Evolutionary conservation across 2,797 vertebrate genomes (phyloP).

Genomic region (Lates japonicus): DNA sequence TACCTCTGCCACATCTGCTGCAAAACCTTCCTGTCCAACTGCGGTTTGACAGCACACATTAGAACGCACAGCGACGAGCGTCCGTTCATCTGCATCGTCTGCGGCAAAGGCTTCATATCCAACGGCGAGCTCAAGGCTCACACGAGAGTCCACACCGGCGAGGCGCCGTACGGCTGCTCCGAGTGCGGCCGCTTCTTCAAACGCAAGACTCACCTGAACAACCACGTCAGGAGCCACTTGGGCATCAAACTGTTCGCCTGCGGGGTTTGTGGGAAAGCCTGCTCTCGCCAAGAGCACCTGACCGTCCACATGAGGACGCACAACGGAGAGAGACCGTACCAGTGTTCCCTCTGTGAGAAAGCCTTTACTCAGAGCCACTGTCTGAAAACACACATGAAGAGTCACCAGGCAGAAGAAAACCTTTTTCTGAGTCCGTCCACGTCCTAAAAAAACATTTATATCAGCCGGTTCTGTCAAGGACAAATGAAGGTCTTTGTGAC

Average conservation of each 20-base stretch:
- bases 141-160: slow-evolving; percentile 48
- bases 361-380: slow-evolving; percentile 76
- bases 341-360: slow-evolving; percentile 63
- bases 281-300: slow-evolving; percentile 61
- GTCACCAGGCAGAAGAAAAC: not conserved
- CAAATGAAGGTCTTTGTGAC: too few relatives aligned
- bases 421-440: not conserved
- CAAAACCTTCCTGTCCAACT: slow-evolving; percentile 45
- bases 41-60: slow-evolving; percentile 31
- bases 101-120: slow-evolving; percentile 48
- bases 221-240: slow-evolving; percentile 53
- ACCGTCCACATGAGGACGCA: slow-evolving; percentile 76
- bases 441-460: not conserved
- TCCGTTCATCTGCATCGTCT: slow-evolving; percentile 41
- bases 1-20: slow-evolving; percentile 68
- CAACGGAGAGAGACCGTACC: slow-evolving; percentile 75
- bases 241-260: slow-evolving; percentile 66
- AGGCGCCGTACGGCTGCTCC: slow-evolving; percentile 55
- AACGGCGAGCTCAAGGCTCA: slow-evolving; percentile 48
- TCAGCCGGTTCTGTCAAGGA: not conserved
- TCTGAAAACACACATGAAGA: slow-evolving; percentile 74
- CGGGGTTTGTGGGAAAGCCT: slow-evolving; percentile 70
- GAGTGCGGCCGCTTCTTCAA: slow-evolving; percentile 65
- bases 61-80: slow-evolving; percentile 40
- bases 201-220: slow-evolving; percentile 44